Evolutionary conservation across 2,797 vertebrate genomes (phyloP).

Genomic region (Arctocebus calabarensis): DNA sequence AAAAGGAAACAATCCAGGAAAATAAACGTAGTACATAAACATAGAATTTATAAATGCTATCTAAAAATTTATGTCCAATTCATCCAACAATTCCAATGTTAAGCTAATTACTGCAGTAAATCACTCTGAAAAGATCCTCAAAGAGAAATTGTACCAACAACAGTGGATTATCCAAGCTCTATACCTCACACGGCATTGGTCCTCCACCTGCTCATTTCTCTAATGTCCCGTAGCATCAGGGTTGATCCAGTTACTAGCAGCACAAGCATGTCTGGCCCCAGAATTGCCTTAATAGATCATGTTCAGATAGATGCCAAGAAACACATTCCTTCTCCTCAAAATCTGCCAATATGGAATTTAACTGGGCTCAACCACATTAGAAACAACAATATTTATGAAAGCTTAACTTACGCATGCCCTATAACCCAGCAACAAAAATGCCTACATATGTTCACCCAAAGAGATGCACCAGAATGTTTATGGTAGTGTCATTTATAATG

Average conservation of each 20-base stretch:
- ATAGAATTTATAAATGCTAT: constrained; percentile 56
- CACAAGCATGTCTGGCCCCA: neutral
- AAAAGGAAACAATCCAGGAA: constrained; percentile 67
- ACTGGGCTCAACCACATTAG: neutral
- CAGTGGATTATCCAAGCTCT: neutral
- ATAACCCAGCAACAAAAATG: constrained; percentile 38
- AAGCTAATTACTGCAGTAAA: constrained; percentile 16
- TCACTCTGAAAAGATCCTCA: constrained; percentile 6
- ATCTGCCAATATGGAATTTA: constrained; percentile 34
- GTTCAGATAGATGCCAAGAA: constrained; percentile 29
- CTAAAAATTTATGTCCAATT: constrained; percentile 33
- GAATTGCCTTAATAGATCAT: neutral
- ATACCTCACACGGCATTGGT: neutral
- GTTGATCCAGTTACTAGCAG: neutral
- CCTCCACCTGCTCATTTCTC: neutral
- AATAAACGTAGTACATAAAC: constrained; percentile 25
- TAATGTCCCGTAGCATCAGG: neutral
- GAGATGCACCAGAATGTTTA: constrained; percentile 24
- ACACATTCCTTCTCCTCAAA: neutral
- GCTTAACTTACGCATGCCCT: constrained; percentile 10
- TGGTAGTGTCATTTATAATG: neutral
- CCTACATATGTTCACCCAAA: constrained; percentile 17
- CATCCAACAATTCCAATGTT: neutral
- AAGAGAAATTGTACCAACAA: neutral
- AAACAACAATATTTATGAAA: constrained; percentile 59